Percentiles rank a stretch among this genome's conserved stretches.
These are phyloP conservation scores for Phenganax marumi DNA, from an alignment of 92 coral and sea anemone genomes.

Conservation along the genomic window DNA sequence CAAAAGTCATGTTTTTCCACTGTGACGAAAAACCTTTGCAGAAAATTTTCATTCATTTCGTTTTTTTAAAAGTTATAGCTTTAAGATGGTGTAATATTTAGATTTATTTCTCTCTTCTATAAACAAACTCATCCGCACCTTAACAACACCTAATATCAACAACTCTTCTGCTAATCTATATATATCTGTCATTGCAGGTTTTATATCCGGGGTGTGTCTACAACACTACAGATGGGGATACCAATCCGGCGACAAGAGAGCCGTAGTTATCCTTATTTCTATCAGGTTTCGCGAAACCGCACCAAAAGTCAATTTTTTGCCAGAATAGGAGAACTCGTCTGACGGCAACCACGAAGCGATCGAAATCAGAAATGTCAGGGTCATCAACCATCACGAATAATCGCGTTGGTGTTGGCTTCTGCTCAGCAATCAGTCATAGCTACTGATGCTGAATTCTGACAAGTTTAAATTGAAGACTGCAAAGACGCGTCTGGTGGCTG, in stretches of 20 bases:
- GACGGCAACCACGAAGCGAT: background rate
- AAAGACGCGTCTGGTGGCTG: conserved; percentile 17
- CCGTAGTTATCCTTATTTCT: background rate
- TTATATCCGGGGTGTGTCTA: too few relatives aligned
- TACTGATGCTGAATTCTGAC: background rate
- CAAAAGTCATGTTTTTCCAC: conserved; percentile 56
- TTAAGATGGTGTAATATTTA: background rate
- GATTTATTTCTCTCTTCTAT: background rate
- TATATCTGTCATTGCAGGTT: too few relatives aligned
- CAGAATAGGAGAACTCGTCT: background rate
- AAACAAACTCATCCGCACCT: too few relatives aligned
- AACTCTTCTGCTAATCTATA: too few relatives aligned
- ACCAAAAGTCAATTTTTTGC: conserved; percentile 32
- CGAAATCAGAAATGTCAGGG: too few relatives aligned
- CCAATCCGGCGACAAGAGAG: too few relatives aligned
- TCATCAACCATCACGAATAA: too few relatives aligned
- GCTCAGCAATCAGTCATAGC: too few relatives aligned
- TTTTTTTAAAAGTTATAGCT: background rate
- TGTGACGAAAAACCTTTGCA: conserved; percentile 43
- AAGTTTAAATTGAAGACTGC: background rate
- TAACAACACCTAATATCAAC: too few relatives aligned
- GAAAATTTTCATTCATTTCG: background rate
- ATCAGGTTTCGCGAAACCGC: conserved; percentile 5
- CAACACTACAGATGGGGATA: too few relatives aligned
- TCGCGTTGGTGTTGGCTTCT: too few relatives aligned